Conservation (phyloP, 1,140 invertebrate genomes). For the Zelostemma sp. region DNA sequence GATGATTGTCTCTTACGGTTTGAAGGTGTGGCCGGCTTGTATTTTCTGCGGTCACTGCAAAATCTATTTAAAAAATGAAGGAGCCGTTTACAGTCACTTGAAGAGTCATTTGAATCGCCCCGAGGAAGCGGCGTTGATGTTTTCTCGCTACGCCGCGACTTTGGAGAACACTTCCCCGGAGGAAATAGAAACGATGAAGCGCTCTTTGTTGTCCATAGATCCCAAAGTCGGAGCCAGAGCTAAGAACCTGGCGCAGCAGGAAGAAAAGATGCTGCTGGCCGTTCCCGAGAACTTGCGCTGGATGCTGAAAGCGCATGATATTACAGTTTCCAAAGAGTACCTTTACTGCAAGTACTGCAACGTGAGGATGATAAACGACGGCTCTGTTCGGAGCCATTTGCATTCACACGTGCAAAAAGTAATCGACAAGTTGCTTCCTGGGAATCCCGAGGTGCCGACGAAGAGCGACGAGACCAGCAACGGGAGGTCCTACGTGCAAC, state of each 20-base stretch:
- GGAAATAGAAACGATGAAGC: neutral
- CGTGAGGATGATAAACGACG: neutral
- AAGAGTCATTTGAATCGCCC: neutral
- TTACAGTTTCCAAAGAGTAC: neutral
- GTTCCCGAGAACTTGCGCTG: neutral
- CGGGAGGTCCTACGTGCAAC: neutral
- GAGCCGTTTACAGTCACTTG: neutral
- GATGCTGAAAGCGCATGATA: slow-evolving; percentile 1
- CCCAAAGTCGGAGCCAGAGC: neutral
- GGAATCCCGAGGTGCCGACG: neutral
- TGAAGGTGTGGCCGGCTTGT: neutral
- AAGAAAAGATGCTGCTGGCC: neutral
- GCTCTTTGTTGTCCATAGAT: neutral
- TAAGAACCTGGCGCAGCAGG: neutral
- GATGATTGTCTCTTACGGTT: neutral
- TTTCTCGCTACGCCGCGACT: neutral
- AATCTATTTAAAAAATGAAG: neutral
- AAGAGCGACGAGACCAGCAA: neutral
- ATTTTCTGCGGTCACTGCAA: neutral
- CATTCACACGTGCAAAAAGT: neutral
- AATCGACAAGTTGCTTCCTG: neutral
- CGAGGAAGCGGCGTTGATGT: neutral
- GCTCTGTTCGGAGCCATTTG: neutral
- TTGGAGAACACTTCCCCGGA: neutral
- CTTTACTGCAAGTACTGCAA: neutral